Conservation (phyloP, 2,113 vertebrate species). For the Falco punctatus region DNA sequence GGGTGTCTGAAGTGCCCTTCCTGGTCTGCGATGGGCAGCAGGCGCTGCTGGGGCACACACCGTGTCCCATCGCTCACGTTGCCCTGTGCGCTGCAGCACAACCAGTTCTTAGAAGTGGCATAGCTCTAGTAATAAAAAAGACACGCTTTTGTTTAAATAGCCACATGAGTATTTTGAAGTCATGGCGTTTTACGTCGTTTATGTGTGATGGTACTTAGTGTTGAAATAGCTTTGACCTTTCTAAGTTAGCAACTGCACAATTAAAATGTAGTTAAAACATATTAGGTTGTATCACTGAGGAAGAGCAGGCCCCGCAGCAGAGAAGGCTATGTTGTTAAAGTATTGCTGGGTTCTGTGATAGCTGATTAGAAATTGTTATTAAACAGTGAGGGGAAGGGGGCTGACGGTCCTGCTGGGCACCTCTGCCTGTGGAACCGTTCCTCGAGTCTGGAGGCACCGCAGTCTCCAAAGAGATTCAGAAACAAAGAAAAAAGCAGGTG, state of each 20-base stretch:
- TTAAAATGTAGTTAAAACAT: neutral
- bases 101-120: neutral
- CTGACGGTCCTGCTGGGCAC: neutral
- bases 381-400: neutral
- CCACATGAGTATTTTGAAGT: neutral
- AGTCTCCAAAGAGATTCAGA: neutral
- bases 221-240: neutral
- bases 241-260: neutral
- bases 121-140: neutral
- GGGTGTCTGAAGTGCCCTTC: neutral
- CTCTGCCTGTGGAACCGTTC: neutral
- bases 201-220: neutral
- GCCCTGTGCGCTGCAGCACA: neutral
- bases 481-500: neutral
- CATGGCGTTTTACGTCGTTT: neutral
- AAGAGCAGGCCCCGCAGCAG: neutral
- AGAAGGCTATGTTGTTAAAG: neutral
- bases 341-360: neutral
- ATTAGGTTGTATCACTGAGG: neutral
- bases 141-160: neutral
- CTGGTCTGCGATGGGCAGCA: accelerated
- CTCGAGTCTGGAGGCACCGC: neutral
- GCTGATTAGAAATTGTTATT: neutral
- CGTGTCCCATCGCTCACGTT: accelerated
- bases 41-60: accelerated